phyloP scores from a whole-genome alignment of 2,888 invertebrate species.

The Artemia sinica region DNA sequence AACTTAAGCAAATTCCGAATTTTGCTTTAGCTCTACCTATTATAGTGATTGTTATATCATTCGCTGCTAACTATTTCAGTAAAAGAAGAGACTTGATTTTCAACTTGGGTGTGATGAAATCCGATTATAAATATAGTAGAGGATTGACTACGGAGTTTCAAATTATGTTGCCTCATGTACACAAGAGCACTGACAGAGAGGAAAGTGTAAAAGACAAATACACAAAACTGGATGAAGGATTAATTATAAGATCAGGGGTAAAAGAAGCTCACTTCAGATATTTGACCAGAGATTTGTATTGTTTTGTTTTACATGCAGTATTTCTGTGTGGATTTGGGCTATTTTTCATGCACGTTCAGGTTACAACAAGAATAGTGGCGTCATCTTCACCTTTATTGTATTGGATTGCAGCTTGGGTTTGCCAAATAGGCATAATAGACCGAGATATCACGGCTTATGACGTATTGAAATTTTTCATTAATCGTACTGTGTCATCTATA shows the following conservation, averaged over 20 bases:
- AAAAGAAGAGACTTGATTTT: conserved; percentile 20
- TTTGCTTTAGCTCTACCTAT: conserved; percentile 74
- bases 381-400: not conserved
- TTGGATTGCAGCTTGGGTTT: not conserved
- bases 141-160: not conserved
- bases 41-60: conserved; percentile 41
- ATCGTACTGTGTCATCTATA: not conserved
- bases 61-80: conserved; percentile 24
- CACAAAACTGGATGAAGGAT: no score
- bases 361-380: not conserved
- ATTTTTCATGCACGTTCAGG: conserved; percentile 51
- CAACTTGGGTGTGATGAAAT: conserved; percentile 28
- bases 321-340: conserved; percentile 56
- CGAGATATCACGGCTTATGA: not conserved
- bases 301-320: conserved; percentile 52
- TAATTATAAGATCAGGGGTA: no score
- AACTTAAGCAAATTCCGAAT: conserved; percentile 79
- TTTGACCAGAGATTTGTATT: conserved; percentile 25
- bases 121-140: conserved; percentile 16
- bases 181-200: no score
- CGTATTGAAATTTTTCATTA: not conserved
- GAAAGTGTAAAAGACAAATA: no score
- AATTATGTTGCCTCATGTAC: no score
- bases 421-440: not conserved
- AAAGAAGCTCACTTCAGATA: no score